phyloP scores from a whole-genome alignment of 2,797 vertebrate species.

The Acanthurus tractus region DNA sequence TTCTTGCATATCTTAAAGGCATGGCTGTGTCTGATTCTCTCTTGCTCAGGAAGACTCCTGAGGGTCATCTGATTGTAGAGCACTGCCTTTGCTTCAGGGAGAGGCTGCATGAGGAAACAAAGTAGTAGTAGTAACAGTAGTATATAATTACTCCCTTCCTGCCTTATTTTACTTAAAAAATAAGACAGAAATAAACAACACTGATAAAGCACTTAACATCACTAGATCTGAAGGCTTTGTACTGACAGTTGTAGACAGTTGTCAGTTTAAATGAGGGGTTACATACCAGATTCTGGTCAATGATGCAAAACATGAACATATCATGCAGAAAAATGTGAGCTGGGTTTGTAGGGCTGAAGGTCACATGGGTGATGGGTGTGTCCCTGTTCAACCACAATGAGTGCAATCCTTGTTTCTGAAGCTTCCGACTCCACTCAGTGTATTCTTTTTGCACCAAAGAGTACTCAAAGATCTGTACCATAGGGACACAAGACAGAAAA shows the following conservation, averaged over 20 bases:
- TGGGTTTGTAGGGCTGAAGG: slow-evolving; percentile 88
- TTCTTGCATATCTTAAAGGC: slow-evolving; percentile 95
- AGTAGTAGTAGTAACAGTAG: neutral
- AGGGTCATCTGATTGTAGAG: slow-evolving; percentile 89
- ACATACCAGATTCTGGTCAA: slow-evolving; percentile 93
- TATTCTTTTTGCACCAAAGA: slow-evolving; percentile 90
- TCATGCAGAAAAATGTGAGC: slow-evolving; percentile 92
- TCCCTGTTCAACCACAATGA: slow-evolving; percentile 89
- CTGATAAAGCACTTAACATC: no score
- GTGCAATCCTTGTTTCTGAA: slow-evolving; percentile 91
- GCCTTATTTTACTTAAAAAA: neutral
- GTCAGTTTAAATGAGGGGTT: neutral
- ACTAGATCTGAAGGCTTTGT: neutral
- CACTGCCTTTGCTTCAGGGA: slow-evolving; percentile 84
- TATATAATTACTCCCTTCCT: neutral
- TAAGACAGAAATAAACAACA: neutral
- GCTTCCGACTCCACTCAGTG: slow-evolving; percentile 90
- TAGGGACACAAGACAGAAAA: neutral
- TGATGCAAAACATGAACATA: slow-evolving; percentile 92
- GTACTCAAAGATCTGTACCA: slow-evolving; percentile 91
- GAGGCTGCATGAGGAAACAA: slow-evolving; percentile 83
- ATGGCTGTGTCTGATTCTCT: slow-evolving; percentile 84
- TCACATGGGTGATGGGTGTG: slow-evolving; percentile 89
- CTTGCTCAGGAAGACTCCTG: slow-evolving; percentile 82
- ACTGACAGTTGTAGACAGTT: neutral